These are phyloP conservation scores for Zaprionus capensis DNA, from an alignment of 1,140 invertebrate genomes.

Conservation along the genomic window DNA sequence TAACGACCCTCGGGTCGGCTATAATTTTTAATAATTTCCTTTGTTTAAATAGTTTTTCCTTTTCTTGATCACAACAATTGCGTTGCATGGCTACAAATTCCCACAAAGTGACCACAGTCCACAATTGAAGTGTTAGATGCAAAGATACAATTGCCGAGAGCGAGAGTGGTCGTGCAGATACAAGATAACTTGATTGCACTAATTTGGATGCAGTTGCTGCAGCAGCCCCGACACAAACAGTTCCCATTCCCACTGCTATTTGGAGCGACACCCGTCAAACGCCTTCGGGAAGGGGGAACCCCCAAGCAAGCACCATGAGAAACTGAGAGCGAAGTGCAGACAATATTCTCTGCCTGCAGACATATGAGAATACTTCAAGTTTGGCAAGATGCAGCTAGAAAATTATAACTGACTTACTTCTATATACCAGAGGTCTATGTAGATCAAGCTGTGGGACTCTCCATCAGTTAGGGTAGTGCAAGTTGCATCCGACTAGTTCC, in stretches of 20 bases:
- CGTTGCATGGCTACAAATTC: slow-evolving; percentile 66
- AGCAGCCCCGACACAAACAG: slow-evolving; percentile 33
- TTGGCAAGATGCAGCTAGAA: not conserved
- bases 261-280: slow-evolving; percentile 48
- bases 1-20: slow-evolving; percentile 51
- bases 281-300: slow-evolving; percentile 5
- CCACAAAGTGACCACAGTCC: slow-evolving; percentile 53
- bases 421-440: too few relatives aligned
- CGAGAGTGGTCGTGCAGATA: slow-evolving; percentile 69
- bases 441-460: not conserved
- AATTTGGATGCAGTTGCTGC: slow-evolving; percentile 65
- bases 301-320: slow-evolving; percentile 3
- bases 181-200: slow-evolving; percentile 83
- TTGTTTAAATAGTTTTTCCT: slow-evolving; percentile 82
- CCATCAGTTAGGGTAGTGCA: slow-evolving; percentile 6
- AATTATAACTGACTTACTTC: too few relatives aligned
- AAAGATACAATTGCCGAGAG: slow-evolving; percentile 76
- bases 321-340: not conserved
- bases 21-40: slow-evolving; percentile 84
- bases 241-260: slow-evolving; percentile 69
- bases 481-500: slow-evolving; percentile 63
- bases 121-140: slow-evolving; percentile 80
- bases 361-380: not conserved
- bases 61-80: slow-evolving; percentile 49
- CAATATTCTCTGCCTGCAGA: not conserved